phyloP scores from a whole-genome alignment of 1,140 invertebrate genomes.

The Planococcus citri region DNA sequence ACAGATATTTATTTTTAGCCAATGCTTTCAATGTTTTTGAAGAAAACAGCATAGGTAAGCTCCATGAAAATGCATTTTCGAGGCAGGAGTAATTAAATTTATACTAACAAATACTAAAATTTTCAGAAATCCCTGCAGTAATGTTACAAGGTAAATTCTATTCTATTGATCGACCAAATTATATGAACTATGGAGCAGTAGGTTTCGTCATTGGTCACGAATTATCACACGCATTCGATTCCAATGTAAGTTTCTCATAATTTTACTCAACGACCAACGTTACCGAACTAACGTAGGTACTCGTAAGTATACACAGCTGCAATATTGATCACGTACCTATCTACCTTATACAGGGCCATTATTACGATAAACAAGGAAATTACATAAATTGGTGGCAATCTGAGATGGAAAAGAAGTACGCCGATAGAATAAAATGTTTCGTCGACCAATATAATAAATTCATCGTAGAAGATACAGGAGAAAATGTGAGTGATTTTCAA shows the following conservation, averaged over 20 bases:
- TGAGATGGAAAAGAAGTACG: conserved; percentile 58
- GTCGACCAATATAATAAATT: conserved; percentile 80
- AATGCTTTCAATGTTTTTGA: conserved; percentile 2
- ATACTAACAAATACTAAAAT: no score
- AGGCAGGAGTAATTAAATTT: no score
- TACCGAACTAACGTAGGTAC: no score
- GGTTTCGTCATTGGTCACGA: conserved; percentile 85
- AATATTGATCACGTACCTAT: no score
- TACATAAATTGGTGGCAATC: conserved; percentile 72
- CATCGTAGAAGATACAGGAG: conserved; percentile 47
- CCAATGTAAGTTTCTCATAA: conserved; percentile 27
- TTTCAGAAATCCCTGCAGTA: background rate
- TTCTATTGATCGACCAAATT: conserved; percentile 48
- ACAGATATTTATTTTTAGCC: background rate
- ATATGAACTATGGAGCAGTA: conserved; percentile 66
- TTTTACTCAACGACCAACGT: no score
- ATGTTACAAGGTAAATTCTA: conserved; percentile 39
- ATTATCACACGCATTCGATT: conserved; percentile 71
- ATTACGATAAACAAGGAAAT: conserved; percentile 83
- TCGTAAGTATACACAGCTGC: no score
- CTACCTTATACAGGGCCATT: conserved; percentile 48
- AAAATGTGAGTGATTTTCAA: background rate
- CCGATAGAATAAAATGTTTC: conserved; percentile 66
- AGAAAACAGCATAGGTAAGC: background rate
- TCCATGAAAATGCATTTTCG: background rate